Base-by-base conservation (phyloP, 2,797 vertebrate species). In the Spizella passerina region DNA sequence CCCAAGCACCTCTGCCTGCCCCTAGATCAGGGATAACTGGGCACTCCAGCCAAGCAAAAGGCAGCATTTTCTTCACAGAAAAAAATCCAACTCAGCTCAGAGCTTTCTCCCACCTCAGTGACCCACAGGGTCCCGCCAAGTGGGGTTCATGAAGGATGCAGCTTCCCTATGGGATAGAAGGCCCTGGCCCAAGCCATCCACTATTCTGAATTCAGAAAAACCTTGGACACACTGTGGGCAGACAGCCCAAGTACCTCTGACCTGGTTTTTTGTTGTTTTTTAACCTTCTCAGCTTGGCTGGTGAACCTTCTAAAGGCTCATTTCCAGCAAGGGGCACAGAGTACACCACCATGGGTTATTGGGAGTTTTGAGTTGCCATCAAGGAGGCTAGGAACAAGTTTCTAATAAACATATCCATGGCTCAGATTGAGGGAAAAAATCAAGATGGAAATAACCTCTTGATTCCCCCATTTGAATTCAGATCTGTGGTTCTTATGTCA, bases 401-500 rank as follows among this genome's bases (percentile, higher is more conserved):
- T 60, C 34, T 80, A 68, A 84, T 46, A 88, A 84, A 77, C 5
- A 30, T 8, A 65, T 20, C 63, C 59, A 15, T 21, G 36, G 63
- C 52, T 84, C 38, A 79, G 52, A 56, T 0, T 32, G 66, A 52
- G 60, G 16, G 23, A 26, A 0, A 21, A 82, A 92, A 76, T 61
- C 84, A 94, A 85, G 53, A 49, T 53, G 44, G 57, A 90, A 96
- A 87, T 50, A 84, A 73, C 50, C 41, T 71, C 64, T 65, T 77
- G 71, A 89, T 82, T 84, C 56, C 19, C 3, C 18, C 19, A 68
- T 93, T 85, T 75, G 71, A 94, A 94, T 93, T 87, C 69, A 78
- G 60, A 59, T 64, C 68, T 44, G 59, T 46, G 69, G 71, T 55
- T 88, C 83, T 94, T 49, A 44, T 15, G 14, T 44, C 75, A 65